Conservation (phyloP, 2,888 invertebrate species). For the Coleophora deauratella region DNA sequence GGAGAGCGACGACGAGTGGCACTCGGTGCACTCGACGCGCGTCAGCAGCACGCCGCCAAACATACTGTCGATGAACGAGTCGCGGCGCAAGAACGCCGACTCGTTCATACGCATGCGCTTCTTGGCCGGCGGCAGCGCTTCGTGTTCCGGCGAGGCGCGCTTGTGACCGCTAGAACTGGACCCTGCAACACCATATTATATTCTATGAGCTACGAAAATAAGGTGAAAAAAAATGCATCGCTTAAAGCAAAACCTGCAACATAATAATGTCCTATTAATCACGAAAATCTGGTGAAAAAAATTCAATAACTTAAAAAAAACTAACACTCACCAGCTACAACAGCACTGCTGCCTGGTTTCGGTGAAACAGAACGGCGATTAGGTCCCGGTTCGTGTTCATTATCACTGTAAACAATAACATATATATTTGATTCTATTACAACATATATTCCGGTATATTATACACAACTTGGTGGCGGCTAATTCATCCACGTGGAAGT, state of each 20-base stretch:
- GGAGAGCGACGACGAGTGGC: conserved; percentile 81
- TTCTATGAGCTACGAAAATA: background rate
- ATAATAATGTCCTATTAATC: too few species aligned
- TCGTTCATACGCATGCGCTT: conserved; percentile 41
- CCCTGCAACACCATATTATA: conserved; percentile 23
- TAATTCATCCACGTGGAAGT: too few species aligned
- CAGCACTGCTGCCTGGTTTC: conserved; percentile 42
- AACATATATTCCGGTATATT: too few species aligned
- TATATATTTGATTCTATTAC: too few species aligned
- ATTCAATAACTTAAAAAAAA: too few species aligned
- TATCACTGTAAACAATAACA: conserved; percentile 24
- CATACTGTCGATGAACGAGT: conserved; percentile 75
- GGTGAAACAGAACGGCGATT: conserved; percentile 45
- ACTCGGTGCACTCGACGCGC: conserved; percentile 82
- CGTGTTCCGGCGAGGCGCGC: conserved; percentile 23
- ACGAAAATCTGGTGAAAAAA: too few species aligned
- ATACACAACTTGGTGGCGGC: too few species aligned
- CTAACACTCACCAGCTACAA: conserved; percentile 33
- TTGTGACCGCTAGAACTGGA: conserved; percentile 34
- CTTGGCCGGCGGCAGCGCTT: conserved; percentile 23
- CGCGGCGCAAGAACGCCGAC: conserved; percentile 32
- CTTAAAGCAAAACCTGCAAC: too few species aligned
- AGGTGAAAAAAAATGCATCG: too few species aligned
- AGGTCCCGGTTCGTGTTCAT: conserved; percentile 25
- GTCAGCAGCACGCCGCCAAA: conserved; percentile 86